phyloP scores from a whole-genome alignment of 1,140 invertebrate species.

The Drosophila trapezifrons region DNA sequence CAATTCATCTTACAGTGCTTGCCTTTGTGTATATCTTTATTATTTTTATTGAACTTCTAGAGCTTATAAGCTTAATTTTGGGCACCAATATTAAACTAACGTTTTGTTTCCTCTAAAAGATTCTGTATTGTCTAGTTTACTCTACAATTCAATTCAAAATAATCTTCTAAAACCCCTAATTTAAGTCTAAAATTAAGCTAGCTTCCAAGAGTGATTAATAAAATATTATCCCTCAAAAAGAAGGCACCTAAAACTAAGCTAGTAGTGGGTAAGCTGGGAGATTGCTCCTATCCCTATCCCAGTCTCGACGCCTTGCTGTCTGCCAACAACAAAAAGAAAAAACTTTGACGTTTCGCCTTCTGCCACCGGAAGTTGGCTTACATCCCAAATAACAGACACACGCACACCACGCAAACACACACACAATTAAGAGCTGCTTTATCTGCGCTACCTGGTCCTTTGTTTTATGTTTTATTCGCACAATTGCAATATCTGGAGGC shows the following conservation, averaged over 20 bases:
- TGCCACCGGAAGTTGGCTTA: conserved; percentile 52
- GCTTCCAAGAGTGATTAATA: neutral
- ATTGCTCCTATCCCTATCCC: conserved; percentile 19
- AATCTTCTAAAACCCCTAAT: neutral
- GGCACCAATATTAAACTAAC: no score
- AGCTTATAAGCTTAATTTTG: neutral
- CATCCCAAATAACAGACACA: conserved; percentile 38
- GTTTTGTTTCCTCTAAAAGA: no score
- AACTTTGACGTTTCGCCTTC: conserved; percentile 62
- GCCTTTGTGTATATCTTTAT: no score
- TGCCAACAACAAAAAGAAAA: conserved; percentile 60
- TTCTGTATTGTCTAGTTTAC: no score
- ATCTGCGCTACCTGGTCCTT: conserved; percentile 31
- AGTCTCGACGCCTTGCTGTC: conserved; percentile 67
- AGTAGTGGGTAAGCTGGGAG: neutral
- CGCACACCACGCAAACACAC: conserved; percentile 24
- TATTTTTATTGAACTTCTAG: neutral
- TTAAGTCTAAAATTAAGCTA: neutral
- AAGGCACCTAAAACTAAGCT: neutral
- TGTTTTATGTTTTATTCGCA: conserved; percentile 33
- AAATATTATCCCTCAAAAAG: conserved; percentile 8
- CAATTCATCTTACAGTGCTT: no score
- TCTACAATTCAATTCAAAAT: no score
- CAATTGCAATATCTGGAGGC: conserved; percentile 27
- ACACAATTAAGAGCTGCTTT: conserved; percentile 14